Evolutionary conservation across 2,113 vertebrate species (phyloP).

Genomic region (Dromaius novaehollandiae): DNA sequence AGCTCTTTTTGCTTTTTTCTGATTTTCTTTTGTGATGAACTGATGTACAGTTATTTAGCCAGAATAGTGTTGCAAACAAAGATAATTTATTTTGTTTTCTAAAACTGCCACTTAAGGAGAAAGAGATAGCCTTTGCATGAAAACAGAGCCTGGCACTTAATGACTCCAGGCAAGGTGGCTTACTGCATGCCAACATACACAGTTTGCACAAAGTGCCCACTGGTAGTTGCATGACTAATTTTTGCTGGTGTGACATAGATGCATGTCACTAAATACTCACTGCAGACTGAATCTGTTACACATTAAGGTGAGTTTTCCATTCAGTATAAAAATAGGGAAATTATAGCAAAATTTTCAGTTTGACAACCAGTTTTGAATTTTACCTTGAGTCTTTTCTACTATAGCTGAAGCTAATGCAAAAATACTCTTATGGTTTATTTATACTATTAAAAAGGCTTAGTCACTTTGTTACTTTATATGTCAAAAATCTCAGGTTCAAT

Average conservation of each 20-base stretch:
- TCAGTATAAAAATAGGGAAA: not conserved
- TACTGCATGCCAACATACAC: not conserved
- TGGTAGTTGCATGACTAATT: not conserved
- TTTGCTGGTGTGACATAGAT: not conserved
- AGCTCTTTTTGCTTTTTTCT: not conserved
- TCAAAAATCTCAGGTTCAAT: not conserved
- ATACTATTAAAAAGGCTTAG: not conserved
- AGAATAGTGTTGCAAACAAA: not conserved
- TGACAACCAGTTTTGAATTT: not conserved
- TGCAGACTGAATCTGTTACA: not conserved
- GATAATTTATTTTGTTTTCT: not conserved
- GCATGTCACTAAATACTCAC: not conserved
- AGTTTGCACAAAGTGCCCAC: not conserved
- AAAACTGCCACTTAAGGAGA: not conserved
- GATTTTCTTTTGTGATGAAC: not conserved
- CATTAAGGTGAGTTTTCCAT: not conserved
- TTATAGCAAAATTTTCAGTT: not conserved
- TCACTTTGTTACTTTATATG: not conserved
- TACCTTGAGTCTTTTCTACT: not conserved
- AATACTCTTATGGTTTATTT: not conserved
- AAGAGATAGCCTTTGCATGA: not conserved
- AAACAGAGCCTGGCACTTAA: not conserved
- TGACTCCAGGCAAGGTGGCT: not conserved
- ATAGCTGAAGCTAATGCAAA: not conserved
- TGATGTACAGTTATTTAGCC: not conserved